A percentile compares a stretch with the other conserved stretches of the same genome.
These are phyloP conservation scores for Chlamydotis undulata DNA, from an alignment of 2,113 vertebrate genomes.

Conservation along the genomic window DNA sequence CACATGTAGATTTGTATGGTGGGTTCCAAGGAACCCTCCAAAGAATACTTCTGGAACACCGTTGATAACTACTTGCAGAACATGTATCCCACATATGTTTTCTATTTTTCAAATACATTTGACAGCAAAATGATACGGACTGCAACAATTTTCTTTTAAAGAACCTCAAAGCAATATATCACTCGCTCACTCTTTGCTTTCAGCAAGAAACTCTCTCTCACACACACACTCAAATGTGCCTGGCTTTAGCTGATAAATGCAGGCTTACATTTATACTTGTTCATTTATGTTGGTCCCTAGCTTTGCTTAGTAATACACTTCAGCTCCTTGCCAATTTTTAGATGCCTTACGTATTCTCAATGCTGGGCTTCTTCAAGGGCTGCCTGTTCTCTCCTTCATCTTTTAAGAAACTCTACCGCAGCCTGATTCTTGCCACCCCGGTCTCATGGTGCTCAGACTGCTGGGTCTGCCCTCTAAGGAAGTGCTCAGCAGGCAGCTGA, in stretches of 20 bases:
- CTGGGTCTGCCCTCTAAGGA: not conserved
- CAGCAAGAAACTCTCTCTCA: not conserved
- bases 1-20: not conserved
- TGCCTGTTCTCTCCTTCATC: not conserved
- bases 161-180: not conserved
- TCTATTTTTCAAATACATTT: not conserved
- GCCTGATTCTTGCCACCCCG: not conserved
- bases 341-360: not conserved
- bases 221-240: not conserved
- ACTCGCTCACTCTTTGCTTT: not conserved
- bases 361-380: not conserved
- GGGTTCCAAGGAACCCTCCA: not conserved
- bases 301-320: not conserved
- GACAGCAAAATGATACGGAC: not conserved
- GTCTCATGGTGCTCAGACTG: not conserved
- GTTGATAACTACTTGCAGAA: not conserved
- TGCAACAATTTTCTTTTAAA: not conserved
- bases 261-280: not conserved
- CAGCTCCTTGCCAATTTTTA: not conserved
- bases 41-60: not conserved
- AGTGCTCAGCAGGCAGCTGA: not conserved
- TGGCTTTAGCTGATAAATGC: constrained; percentile 46
- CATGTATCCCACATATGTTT: not conserved
- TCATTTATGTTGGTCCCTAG: not conserved
- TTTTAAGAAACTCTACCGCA: not conserved